Conservation (phyloP, 1,140 invertebrate genomes). For the Brachionus manjavacas region DNA sequence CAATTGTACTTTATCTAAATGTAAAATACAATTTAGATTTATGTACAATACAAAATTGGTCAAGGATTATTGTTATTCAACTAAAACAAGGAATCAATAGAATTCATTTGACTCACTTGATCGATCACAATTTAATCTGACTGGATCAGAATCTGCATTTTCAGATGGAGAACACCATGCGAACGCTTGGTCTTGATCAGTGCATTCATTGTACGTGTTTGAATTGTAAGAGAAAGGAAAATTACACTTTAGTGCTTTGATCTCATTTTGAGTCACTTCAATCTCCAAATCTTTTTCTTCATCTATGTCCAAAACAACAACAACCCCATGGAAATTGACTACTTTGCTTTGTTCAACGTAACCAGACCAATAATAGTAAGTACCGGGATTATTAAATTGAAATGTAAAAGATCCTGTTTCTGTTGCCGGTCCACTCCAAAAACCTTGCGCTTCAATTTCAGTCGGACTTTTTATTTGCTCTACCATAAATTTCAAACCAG, state of each 20-base stretch:
- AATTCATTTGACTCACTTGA: neutral
- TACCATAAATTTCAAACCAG: constrained; percentile 41
- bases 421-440: neutral
- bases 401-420: constrained; percentile 44
- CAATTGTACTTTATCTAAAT: too few species aligned
- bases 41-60: too few species aligned
- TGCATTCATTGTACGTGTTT: neutral
- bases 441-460: neutral
- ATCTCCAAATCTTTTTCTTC: constrained; percentile 43
- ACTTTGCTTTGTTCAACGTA: constrained; percentile 44
- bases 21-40: too few species aligned
- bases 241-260: constrained; percentile 18
- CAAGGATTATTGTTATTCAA: too few species aligned
- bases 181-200: neutral
- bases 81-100: too few species aligned
- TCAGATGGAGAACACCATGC: constrained; percentile 10
- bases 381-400: constrained; percentile 47
- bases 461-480: constrained; percentile 43
- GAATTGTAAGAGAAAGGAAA: neutral
- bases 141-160: neutral
- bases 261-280: neutral
- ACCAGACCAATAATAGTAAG: constrained; percentile 49
- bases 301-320: constrained; percentile 44
- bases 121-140: neutral
- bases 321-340: constrained; percentile 45